A percentile compares a stretch with the other conserved stretches of the same genome.
These are phyloP conservation scores for Sphyrna mokarran DNA, from an alignment of 2,113 vertebrate genomes.

Conservation along the genomic window DNA sequence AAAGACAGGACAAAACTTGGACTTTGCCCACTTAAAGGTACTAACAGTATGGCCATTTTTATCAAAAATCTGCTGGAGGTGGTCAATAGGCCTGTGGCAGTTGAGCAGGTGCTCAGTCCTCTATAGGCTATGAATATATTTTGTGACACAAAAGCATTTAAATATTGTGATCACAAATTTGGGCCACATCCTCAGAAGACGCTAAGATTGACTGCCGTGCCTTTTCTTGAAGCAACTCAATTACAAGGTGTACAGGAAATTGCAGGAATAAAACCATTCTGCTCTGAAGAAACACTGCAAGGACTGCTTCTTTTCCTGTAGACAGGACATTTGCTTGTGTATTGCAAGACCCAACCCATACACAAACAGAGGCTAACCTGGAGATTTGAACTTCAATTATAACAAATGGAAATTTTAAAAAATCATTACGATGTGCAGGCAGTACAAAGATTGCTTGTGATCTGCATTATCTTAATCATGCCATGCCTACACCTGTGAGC, in stretches of 20 bases:
- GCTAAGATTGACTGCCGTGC: not conserved
- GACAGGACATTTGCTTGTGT: no score
- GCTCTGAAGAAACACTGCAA: slow-evolving; percentile 70
- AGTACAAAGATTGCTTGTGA: no score
- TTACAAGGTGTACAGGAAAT: slow-evolving; percentile 44
- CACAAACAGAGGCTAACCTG: slow-evolving; percentile 72
- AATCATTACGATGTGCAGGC: no score
- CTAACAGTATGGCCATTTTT: slow-evolving; percentile 55
- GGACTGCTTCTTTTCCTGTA: slow-evolving; percentile 74
- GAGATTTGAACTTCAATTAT: not conserved
- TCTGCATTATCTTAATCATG: no score
- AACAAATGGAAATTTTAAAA: slow-evolving; percentile 4
- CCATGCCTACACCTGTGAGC: no score
- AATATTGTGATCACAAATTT: slow-evolving; percentile 40
- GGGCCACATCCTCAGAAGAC: slow-evolving; percentile 16
- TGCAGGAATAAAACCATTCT: slow-evolving; percentile 71
- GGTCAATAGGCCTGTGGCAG: slow-evolving; percentile 46
- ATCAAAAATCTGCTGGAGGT: slow-evolving; percentile 48
- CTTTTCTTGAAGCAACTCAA: slow-evolving; percentile 44
- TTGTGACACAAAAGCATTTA: slow-evolving; percentile 44
- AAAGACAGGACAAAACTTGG: not conserved
- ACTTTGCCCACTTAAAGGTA: not conserved
- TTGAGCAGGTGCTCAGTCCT: slow-evolving; percentile 39
- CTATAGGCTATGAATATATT: slow-evolving; percentile 40
- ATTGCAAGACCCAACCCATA: slow-evolving; percentile 70